These are phyloP conservation scores for Datnioides undecimradiatus DNA, from an alignment of 2,113 vertebrate species.

Conservation along the genomic window DNA sequence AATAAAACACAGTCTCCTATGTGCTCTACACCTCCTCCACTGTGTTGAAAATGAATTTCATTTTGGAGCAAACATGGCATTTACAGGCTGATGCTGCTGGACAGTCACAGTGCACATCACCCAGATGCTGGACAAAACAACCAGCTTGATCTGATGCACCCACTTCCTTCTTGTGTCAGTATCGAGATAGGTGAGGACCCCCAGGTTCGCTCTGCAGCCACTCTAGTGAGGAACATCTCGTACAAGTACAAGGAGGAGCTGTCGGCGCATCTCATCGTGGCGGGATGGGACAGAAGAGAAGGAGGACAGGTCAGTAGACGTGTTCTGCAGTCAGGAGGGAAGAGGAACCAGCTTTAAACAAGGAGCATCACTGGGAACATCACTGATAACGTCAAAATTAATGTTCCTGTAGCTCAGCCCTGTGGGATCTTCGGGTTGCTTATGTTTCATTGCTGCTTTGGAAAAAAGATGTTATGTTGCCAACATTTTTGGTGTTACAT, in stretches of 20 bases:
- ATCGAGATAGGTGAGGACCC: constrained; percentile 86
- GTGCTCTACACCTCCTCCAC: no score
- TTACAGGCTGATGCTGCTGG: no score
- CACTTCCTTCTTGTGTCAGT: constrained; percentile 73
- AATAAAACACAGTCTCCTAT: no score
- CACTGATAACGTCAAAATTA: background rate
- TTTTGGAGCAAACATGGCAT: no score
- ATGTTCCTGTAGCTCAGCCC: background rate
- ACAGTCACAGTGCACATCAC: no score
- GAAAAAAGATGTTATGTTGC: background rate
- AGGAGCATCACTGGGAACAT: background rate
- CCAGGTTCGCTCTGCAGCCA: constrained; percentile 87
- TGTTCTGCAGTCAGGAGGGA: background rate
- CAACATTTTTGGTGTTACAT: background rate
- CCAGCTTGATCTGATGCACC: no score
- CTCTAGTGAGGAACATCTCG: constrained; percentile 86
- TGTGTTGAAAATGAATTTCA: no score
- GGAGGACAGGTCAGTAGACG: constrained; percentile 86
- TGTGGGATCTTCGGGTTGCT: background rate
- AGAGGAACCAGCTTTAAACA: background rate
- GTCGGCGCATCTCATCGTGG: constrained; percentile 89
- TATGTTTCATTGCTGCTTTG: background rate
- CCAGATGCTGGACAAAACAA: no score
- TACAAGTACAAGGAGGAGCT: constrained; percentile 92
- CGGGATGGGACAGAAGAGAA: constrained; percentile 87